These are phyloP conservation scores for Theristus sp. DNA, from an alignment of 2,888 invertebrate genomes.

Conservation along the genomic window DNA sequence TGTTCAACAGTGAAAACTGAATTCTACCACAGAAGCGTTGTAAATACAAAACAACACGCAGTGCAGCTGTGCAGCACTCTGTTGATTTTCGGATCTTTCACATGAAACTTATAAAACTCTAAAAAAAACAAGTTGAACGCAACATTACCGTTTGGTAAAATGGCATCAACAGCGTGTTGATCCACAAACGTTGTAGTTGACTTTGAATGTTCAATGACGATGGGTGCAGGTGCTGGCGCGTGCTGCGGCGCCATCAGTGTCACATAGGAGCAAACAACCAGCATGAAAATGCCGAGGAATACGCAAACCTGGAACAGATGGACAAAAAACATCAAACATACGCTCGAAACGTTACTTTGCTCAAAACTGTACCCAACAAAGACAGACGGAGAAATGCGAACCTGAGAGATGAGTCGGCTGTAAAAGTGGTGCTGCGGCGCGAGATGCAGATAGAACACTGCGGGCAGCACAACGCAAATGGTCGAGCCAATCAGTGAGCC, in stretches of 20 bases:
- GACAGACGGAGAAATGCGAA: neutral
- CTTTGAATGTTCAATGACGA: too few species aligned
- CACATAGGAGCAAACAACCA: slow-evolving; percentile 74
- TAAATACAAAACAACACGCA: neutral
- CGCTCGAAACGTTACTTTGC: neutral
- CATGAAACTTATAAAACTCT: neutral
- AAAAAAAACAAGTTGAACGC: too few species aligned
- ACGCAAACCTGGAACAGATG: slow-evolving; percentile 29
- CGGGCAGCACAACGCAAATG: slow-evolving; percentile 78
- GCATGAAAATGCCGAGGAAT: slow-evolving; percentile 59
- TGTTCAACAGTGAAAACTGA: neutral
- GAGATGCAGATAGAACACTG: slow-evolving; percentile 64
- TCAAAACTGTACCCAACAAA: neutral
- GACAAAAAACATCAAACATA: neutral
- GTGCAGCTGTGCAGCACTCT: too few species aligned
- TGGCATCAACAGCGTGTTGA: too few species aligned
- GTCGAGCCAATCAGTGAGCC: slow-evolving; percentile 87
- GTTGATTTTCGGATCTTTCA: too few species aligned
- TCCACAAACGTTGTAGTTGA: too few species aligned
- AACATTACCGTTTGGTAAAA: too few species aligned
- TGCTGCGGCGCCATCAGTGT: slow-evolving; percentile 37
- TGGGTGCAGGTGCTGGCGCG: too few species aligned
- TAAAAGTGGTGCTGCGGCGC: slow-evolving; percentile 43
- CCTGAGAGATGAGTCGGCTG: slow-evolving; percentile 2
- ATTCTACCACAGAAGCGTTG: too few species aligned